Conservation (phyloP, 1,140 invertebrate genomes). For the Drosophila sp. region DNA sequence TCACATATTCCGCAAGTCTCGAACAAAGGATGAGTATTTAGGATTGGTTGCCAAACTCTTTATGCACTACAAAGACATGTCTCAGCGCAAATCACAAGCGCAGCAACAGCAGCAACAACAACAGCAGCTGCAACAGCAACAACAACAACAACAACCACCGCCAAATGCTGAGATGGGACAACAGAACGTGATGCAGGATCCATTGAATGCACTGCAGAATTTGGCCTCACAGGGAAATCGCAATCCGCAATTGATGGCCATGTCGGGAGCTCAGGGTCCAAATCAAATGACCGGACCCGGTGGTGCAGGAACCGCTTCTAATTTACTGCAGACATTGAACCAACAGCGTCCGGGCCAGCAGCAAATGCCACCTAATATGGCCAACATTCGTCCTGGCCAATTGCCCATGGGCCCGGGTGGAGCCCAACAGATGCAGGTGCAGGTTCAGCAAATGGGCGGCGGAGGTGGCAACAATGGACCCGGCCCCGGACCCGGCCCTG, state of each 20-base stretch:
- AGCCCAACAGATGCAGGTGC: conserved; percentile 73
- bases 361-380: conserved; percentile 75
- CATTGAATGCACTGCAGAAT: conserved; percentile 94
- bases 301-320: conserved; percentile 73
- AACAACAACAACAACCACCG: conserved; percentile 58
- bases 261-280: conserved; percentile 84
- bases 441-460: conserved; percentile 84
- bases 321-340: conserved; percentile 76
- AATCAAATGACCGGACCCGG: conserved; percentile 85
- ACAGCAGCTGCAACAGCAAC: conserved; percentile 54
- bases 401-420: conserved; percentile 66
- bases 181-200: conserved; percentile 88
- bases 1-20: conserved; percentile 96
- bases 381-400: conserved; percentile 68
- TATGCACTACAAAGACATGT: conserved; percentile 89
- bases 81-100: conserved; percentile 62
- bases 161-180: conserved; percentile 76
- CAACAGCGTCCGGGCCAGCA: conserved; percentile 79
- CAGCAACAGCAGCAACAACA: conserved; percentile 62
- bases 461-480: conserved; percentile 46
- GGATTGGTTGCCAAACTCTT: conserved; percentile 95
- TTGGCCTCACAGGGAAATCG: conserved; percentile 91
- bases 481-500: conserved; percentile 85
- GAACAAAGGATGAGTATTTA: conserved; percentile 94
- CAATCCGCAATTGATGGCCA: conserved; percentile 87